A percentile compares a stretch with the other conserved stretches of the same genome.
Conservation (phyloP, 2,113 vertebrate species). For the Sarotherodon lohbergeri region DNA sequence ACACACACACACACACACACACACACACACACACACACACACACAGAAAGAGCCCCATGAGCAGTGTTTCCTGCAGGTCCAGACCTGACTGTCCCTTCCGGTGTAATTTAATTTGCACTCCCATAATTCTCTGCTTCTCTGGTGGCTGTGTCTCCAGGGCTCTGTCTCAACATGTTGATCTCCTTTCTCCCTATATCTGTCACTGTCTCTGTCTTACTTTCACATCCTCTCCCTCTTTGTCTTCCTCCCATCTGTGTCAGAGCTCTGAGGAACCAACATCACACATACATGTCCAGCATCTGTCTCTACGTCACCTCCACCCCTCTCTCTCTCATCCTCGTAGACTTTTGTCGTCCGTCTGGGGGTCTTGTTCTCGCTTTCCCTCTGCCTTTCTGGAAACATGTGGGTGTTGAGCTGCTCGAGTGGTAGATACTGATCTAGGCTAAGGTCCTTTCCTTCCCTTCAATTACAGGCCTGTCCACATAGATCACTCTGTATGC, state of each 20-base stretch:
- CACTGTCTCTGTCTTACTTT: slow-evolving; percentile 41
- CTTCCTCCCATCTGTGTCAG: slow-evolving; percentile 52
- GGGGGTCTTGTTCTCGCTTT: not conserved
- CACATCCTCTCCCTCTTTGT: slow-evolving; percentile 39
- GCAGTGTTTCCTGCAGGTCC: slow-evolving; percentile 71
- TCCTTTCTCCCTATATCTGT: slow-evolving; percentile 40
- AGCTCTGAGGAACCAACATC: slow-evolving; percentile 23
- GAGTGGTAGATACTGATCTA: slow-evolving; percentile 58
- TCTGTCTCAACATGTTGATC: slow-evolving; percentile 62
- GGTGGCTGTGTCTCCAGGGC: slow-evolving; percentile 66
- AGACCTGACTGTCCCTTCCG: slow-evolving; percentile 75
- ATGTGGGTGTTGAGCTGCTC: slow-evolving; percentile 23
- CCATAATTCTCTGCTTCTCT: slow-evolving; percentile 73
- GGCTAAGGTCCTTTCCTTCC: slow-evolving; percentile 40
- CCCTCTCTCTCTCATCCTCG: not conserved
- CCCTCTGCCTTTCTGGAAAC: slow-evolving; percentile 15
- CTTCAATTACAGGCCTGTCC: slow-evolving; percentile 58
- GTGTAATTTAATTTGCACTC: slow-evolving; percentile 79
- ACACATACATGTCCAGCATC: not conserved
- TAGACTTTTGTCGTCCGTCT: not conserved
- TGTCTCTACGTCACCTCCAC: not conserved
- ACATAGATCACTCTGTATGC: slow-evolving; percentile 33
- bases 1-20: rapidly evolving
- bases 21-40: not conserved
- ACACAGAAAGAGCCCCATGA: slow-evolving; percentile 20